Percentiles rank a stretch among this genome's conserved stretches.
Evolutionary conservation across 2,888 invertebrate species (phyloP).

Genomic region (Tiphia femorata): DNA sequence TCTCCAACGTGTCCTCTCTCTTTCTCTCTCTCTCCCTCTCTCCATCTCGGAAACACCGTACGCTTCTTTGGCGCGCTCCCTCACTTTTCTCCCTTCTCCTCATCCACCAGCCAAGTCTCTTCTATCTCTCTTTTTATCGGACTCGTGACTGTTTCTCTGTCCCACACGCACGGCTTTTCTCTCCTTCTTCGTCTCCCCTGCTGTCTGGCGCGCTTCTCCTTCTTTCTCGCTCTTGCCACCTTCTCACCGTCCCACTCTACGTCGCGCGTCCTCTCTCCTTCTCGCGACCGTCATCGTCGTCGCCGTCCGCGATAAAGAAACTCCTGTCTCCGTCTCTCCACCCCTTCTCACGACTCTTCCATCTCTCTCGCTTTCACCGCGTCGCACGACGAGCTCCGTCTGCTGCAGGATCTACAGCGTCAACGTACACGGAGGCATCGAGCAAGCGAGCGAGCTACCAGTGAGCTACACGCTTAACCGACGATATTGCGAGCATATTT

Average conservation of each 20-base stretch:
- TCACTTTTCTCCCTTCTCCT: conserved; percentile 27
- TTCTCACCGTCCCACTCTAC: conserved; percentile 6
- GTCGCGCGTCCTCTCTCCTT: conserved; percentile 1
- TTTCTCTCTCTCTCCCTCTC: conserved; percentile 4
- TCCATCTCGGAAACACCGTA: conserved; percentile 3
- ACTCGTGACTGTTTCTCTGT: conserved; percentile 21
- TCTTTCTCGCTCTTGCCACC: neutral
- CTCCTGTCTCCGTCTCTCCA: conserved; percentile 11
- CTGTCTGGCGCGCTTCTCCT: neutral
- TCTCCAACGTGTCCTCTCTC: conserved; percentile 23
- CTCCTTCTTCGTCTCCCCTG: conserved; percentile 16
- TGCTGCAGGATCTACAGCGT: conserved; percentile 40
- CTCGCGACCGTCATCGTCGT: conserved; percentile 11
- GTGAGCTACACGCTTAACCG: too few species aligned
- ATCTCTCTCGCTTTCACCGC: conserved; percentile 47
- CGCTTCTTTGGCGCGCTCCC: conserved; percentile 17
- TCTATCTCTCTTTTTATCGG: conserved; percentile 15
- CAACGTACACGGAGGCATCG: conserved; percentile 17
- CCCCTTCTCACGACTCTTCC: neutral
- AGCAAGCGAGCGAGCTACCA: too few species aligned
- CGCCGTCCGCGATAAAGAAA: conserved; percentile 35
- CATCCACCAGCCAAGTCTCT: neutral
- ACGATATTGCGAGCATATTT: too few species aligned
- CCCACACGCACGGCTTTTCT: conserved; percentile 5
- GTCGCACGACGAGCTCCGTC: conserved; percentile 37